Evolutionary conservation across 2,113 vertebrate genomes (phyloP).

Genomic region (Aplodontia rufa): DNA sequence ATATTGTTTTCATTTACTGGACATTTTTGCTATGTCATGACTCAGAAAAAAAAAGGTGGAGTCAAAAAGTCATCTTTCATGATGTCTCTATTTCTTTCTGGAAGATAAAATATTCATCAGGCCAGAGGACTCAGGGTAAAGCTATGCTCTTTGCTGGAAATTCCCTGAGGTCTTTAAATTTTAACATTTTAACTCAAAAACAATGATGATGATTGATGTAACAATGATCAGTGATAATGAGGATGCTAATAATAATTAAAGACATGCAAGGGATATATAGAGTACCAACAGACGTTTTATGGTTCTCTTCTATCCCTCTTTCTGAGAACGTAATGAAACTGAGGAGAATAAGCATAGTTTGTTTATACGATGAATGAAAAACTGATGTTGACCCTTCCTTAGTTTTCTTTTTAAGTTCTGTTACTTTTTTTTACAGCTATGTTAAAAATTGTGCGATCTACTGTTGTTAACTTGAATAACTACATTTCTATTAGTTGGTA

Average conservation of each 20-base stretch:
- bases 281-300: not conserved
- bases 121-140: no score
- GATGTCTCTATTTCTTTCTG: not conserved
- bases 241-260: not conserved
- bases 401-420: not conserved
- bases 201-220: not conserved
- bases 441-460: not conserved
- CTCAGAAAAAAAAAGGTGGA: not conserved
- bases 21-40: not conserved
- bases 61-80: not conserved
- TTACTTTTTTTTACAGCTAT: not conserved
- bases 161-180: not conserved
- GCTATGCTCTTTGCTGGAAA: not conserved
- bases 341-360: not conserved
- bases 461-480: not conserved
- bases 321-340: not conserved
- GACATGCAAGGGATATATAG: not conserved
- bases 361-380: not conserved
- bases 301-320: not conserved
- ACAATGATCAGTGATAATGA: not conserved
- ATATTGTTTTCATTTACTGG: not conserved
- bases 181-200: not conserved
- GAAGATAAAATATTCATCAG: not conserved
- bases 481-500: not conserved
- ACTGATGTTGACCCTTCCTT: not conserved